phyloP scores from a whole-genome alignment of 2,797 vertebrate genomes.

The Mormyrops attenuatus region DNA sequence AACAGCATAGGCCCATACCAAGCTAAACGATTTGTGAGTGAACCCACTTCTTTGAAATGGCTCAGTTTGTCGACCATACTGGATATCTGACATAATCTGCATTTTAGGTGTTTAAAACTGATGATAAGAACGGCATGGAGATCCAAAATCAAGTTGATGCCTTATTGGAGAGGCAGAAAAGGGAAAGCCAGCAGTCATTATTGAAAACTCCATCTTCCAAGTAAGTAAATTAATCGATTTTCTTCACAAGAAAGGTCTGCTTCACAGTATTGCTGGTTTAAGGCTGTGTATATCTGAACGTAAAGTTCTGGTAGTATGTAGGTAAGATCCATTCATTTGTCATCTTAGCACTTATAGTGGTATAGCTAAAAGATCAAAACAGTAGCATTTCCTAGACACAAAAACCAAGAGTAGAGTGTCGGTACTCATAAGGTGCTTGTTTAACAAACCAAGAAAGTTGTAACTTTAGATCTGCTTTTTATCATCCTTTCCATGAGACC shows the following conservation, averaged over 20 bases:
- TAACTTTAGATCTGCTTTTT: background rate
- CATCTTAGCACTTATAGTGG: background rate
- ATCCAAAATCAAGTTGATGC: constrained; percentile 88
- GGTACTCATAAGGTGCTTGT: background rate
- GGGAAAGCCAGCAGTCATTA: constrained; percentile 61
- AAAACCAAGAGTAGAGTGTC: background rate
- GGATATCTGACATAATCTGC: background rate
- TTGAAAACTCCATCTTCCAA: constrained; percentile 71
- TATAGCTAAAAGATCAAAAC: background rate
- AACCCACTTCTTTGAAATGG: background rate
- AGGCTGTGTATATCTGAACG: background rate
- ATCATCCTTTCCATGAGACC: background rate
- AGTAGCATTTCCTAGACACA: background rate
- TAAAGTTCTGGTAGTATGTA: background rate
- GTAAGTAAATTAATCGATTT: constrained; percentile 47
- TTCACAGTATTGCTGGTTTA: background rate
- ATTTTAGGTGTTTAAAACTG: constrained; percentile 83
- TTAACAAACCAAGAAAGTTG: background rate
- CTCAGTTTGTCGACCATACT: background rate
- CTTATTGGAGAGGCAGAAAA: constrained; percentile 82
- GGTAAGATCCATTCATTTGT: background rate
- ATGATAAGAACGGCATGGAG: constrained; percentile 91
- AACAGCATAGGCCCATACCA: constrained; percentile 84
- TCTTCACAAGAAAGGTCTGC: background rate
- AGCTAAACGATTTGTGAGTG: constrained; percentile 86